A percentile compares a stretch with the other conserved stretches of the same genome.
Evolutionary conservation across 2,113 vertebrate species (phyloP).

Genomic region (Cyanoramphus novaezelandiae): DNA sequence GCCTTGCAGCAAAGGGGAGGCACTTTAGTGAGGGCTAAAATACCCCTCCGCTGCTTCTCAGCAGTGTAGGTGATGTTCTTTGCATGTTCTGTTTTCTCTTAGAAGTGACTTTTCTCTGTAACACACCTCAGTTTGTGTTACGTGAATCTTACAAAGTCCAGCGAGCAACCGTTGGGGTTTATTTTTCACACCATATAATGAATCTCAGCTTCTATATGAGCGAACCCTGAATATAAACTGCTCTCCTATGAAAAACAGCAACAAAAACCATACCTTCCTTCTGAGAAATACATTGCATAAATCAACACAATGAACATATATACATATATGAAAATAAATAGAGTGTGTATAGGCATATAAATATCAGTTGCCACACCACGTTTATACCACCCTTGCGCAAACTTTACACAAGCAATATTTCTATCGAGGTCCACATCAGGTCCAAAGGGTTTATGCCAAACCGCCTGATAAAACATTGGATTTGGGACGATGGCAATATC

Average conservation of each 20-base stretch:
- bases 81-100: background rate
- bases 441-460: slow-evolving; percentile 5
- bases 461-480: background rate
- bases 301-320: background rate
- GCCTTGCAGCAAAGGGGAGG: background rate
- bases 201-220: background rate
- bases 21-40: background rate
- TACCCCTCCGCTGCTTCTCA: background rate
- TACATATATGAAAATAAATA: background rate
- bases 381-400: background rate
- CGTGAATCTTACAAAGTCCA: background rate
- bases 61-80: background rate
- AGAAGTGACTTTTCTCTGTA: background rate
- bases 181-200: background rate
- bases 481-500: background rate
- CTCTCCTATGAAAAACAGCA: background rate
- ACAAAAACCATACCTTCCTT: background rate
- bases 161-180: background rate
- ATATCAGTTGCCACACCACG: background rate
- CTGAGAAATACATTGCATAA: background rate
- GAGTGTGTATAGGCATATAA: background rate
- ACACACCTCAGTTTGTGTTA: background rate
- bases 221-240: background rate
- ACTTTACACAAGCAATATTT: slow-evolving; percentile 27
- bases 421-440: background rate